phyloP scores from a whole-genome alignment of 2,797 vertebrate species.

The Thunnus albacares region DNA sequence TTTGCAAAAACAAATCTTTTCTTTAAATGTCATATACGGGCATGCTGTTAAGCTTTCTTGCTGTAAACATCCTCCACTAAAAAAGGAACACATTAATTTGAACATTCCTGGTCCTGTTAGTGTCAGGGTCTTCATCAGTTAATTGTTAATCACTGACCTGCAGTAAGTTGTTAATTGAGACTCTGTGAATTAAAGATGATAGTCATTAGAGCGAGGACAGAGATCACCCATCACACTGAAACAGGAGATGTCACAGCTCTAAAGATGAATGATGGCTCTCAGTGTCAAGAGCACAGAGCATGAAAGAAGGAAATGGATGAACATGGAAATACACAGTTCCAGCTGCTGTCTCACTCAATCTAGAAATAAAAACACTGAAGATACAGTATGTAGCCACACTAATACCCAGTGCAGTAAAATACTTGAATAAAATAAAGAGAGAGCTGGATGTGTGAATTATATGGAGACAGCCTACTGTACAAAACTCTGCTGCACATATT shows the following conservation, averaged over 20 bases:
- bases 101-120: conserved; percentile 41
- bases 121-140: conserved; percentile 66
- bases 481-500: no score
- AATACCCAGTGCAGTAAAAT: neutral
- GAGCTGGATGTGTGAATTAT: no score
- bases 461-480: no score
- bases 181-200: conserved; percentile 75
- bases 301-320: conserved; percentile 42
- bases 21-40: neutral
- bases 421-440: neutral
- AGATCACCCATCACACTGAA: conserved; percentile 65
- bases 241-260: conserved; percentile 51
- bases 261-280: conserved; percentile 57
- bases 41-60: neutral
- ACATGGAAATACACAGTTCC: neutral
- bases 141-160: conserved; percentile 79
- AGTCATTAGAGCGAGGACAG: conserved; percentile 64
- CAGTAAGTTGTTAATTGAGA: conserved; percentile 75
- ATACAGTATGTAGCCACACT: neutral
- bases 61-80: neutral
- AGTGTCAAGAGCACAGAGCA: conserved; percentile 39
- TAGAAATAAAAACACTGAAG: neutral
- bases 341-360: neutral
- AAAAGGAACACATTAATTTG: neutral
- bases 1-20: neutral